Base-by-base conservation (phyloP, 2,888 invertebrate species). In the Microctonus brassicae region DNA sequence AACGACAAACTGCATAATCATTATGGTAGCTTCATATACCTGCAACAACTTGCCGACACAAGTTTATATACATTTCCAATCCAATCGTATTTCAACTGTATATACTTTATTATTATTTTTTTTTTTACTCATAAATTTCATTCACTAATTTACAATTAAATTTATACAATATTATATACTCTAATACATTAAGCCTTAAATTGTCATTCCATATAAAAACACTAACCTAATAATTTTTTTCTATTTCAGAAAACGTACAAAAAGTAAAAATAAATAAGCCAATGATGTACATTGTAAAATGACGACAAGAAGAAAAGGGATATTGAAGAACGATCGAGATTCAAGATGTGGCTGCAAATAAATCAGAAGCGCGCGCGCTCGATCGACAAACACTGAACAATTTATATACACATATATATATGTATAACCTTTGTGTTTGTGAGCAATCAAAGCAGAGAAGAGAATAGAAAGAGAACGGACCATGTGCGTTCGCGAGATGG, bases 341-440 rank as follows among this genome's bases (percentile, higher is more conserved):
- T 70, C 65, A 39, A 60, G 60, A 70, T 70, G 64, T 70, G 58
- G 47, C 20, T 70, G 65, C 65, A 60, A 60, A 70, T 65, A 70
- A 70, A 65, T 65, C 52, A 70, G 70, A 65, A 52, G 65, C 47
- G 65, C 70, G 70, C 70, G 70, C 65, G 70, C n/a, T n/a, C n/a
- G n/a, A n/a, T n/a, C 70, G 70, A 70, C 70, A 70, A 65, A 29
- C 2, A 55, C 17, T 24, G 29, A 55, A 55, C 26, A n/a, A n/a
- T 55, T 26, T 55, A 55, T 26, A 55, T 55, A 55, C 29, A n/a
- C n/a, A n/a, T n/a, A n/a, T n/a, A n/a, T n/a, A n/a, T n/a, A n/a
- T n/a, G n/a, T n/a, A n/a, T n/a, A n/a, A n/a, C n/a, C n/a, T n/a
- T n/a, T n/a, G n/a, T n/a, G n/a, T 55, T 47, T 17, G 5, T 47